Evolutionary conservation across 2,888 invertebrate genomes (phyloP).

Genomic region (Saturnia japonica): DNA sequence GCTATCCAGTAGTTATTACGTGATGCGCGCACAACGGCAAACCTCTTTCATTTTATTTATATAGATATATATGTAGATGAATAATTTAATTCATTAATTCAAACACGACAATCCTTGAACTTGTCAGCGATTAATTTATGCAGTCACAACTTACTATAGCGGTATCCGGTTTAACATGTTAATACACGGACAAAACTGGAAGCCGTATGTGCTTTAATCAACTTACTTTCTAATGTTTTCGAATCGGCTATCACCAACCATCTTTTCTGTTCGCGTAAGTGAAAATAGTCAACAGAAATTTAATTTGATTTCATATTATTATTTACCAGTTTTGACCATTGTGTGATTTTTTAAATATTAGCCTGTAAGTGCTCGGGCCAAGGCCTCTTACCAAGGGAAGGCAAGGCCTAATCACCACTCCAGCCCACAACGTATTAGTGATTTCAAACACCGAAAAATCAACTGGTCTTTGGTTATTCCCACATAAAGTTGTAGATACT

Average conservation of each 20-base stretch:
- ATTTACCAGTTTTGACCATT: background rate
- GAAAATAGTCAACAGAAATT: background rate
- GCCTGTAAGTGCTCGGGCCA: no score
- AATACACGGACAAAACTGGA: conserved; percentile 3
- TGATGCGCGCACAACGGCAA: no score
- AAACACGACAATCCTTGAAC: conserved; percentile 9
- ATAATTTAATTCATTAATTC: conserved; percentile 1
- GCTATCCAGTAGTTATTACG: no score
- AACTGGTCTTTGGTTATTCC: no score
- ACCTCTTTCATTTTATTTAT: no score
- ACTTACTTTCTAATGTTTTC: conserved; percentile 14
- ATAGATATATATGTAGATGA: no score
- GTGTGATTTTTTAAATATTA: no score
- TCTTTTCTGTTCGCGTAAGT: background rate
- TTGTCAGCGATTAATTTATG: conserved; percentile 8
- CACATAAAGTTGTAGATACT: no score
- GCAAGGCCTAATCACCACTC: no score
- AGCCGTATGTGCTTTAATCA: conserved; percentile 5
- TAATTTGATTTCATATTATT: background rate
- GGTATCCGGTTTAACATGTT: conserved; percentile 9
- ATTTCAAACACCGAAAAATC: no score
- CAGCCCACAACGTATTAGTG: no score
- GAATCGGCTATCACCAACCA: background rate
- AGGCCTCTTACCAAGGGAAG: no score
- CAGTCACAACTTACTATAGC: background rate